Conservation (phyloP, 2,113 vertebrate genomes). For the Nothobranchius kuhntae region DNA sequence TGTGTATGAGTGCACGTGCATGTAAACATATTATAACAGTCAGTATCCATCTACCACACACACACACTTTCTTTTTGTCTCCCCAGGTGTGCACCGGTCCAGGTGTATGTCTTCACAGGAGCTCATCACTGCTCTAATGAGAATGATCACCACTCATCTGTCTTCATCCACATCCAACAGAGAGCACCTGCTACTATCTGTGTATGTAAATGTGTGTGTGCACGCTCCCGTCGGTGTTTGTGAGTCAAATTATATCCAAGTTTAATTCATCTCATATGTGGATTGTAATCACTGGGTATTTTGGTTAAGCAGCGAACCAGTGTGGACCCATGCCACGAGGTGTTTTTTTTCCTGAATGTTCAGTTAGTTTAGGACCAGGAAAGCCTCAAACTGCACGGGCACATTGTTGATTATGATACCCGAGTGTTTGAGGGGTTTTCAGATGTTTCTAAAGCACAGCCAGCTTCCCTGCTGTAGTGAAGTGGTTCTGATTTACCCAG, state of each 20-base stretch:
- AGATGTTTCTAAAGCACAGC: conserved; percentile 13
- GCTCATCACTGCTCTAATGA: conserved; percentile 82
- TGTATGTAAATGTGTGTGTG: conserved; percentile 12
- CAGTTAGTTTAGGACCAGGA: not conserved
- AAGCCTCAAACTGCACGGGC: not conserved
- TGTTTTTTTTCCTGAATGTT: not conserved
- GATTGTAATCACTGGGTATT: conserved; percentile 6
- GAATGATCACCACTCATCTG: conserved; percentile 78
- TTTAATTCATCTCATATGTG: conserved; percentile 13
- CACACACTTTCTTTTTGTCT: conserved; percentile 57
- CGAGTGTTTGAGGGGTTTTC: conserved; percentile 23
- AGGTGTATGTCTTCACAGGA: conserved; percentile 78
- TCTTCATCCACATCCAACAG: conserved; percentile 79
- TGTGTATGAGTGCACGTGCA: not conserved
- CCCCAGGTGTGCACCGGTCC: conserved; percentile 73
- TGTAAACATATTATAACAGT: too few species aligned
- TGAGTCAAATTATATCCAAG: conserved; percentile 12
- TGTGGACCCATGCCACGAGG: not conserved
- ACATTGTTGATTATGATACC: conserved; percentile 18
- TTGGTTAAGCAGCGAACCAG: not conserved
- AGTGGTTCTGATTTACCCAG: conserved; percentile 46
- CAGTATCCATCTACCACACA: conserved; percentile 3
- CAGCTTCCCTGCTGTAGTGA: conserved; percentile 33
- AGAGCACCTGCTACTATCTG: conserved; percentile 79
- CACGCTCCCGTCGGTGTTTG: conserved; percentile 6